phyloP scores from a whole-genome alignment of 2,888 invertebrate genomes.

The Agrotis puta region DNA sequence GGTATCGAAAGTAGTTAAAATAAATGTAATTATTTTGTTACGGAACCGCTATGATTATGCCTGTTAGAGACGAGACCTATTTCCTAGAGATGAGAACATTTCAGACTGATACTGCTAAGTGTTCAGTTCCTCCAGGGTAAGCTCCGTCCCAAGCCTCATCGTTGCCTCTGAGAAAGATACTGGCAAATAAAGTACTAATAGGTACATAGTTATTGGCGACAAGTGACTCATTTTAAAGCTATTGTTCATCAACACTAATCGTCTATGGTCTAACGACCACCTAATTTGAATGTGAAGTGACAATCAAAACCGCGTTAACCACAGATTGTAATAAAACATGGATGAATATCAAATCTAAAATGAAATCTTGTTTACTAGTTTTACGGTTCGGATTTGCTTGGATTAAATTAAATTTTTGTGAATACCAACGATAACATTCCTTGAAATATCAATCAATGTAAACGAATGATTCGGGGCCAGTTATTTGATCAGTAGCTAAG shows the following conservation, averaged over 20 bases:
- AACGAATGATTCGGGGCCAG: too few species aligned
- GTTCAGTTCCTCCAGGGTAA: too few species aligned
- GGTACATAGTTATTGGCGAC: not conserved
- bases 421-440: not conserved
- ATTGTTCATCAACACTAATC: constrained; percentile 37
- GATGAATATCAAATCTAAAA: constrained; percentile 23
- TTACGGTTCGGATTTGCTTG: constrained; percentile 17
- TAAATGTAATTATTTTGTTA: too few species aligned
- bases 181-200: too few species aligned
- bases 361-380: constrained; percentile 4
- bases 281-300: constrained; percentile 45
- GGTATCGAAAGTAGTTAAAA: too few species aligned
- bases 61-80: too few species aligned
- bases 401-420: not conserved
- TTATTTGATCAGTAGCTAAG: too few species aligned
- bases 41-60: too few species aligned
- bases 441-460: not conserved
- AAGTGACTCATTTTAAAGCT: constrained; percentile 8
- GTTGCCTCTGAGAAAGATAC: too few species aligned
- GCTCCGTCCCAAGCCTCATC: too few species aligned
- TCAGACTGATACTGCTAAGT: too few species aligned
- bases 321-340: constrained; percentile 14
- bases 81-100: too few species aligned
- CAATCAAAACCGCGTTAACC: constrained; percentile 42
- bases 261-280: constrained; percentile 11